A percentile compares a stretch with the other conserved stretches of the same genome.
phyloP scores from a whole-genome alignment of 2,113 vertebrate genomes.

The Himantopus leucocephalus region DNA sequence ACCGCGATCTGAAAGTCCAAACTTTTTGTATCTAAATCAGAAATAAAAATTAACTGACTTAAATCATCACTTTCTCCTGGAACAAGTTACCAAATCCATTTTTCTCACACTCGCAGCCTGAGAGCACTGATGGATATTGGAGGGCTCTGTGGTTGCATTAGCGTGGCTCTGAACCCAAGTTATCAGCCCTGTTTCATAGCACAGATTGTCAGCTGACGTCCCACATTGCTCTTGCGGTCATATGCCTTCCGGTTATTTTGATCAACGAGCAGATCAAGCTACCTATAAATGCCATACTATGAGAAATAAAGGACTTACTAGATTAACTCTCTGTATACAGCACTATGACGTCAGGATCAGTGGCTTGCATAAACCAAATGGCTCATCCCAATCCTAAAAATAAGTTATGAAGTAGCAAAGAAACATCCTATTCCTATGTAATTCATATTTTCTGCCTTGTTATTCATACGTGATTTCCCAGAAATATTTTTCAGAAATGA shows the following conservation, averaged over 20 bases:
- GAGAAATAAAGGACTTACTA: background rate
- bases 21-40: background rate
- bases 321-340: background rate
- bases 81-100: background rate
- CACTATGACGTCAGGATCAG: background rate
- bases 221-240: background rate
- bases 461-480: background rate
- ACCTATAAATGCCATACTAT: background rate
- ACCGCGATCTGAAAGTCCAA: no score
- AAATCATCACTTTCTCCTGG: background rate
- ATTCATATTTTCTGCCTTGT: background rate
- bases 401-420: background rate
- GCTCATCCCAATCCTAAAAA: background rate
- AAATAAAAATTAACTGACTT: background rate
- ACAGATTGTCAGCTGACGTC: background rate
- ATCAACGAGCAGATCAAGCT: background rate
- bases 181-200: background rate
- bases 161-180: background rate
- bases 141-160: background rate
- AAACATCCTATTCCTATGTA: background rate
- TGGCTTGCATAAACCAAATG: background rate
- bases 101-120: background rate
- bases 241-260: background rate
- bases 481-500: background rate
- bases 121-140: background rate